These are phyloP conservation scores for Enteromius unitaeniatus DNA, from an alignment of 2,797 vertebrate genomes.

Conservation along the genomic window DNA sequence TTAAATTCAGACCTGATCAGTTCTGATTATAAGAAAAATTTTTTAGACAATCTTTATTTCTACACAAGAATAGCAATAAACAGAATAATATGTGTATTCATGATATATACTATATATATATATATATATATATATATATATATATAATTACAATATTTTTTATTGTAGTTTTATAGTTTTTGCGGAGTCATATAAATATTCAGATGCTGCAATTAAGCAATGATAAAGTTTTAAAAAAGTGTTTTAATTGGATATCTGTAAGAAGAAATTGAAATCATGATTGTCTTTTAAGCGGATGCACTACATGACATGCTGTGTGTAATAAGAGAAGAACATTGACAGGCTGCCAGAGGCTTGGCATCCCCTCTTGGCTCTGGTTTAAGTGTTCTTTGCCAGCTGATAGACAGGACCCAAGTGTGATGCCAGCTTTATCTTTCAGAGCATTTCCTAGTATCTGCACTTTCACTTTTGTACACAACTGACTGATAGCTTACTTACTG, in stretches of 20 bases:
- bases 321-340: conserved; percentile 16
- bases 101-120: neutral
- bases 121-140: no score
- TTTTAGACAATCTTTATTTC: neutral
- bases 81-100: neutral
- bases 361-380: conserved; percentile 10
- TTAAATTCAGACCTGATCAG: neutral
- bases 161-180: neutral
- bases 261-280: neutral
- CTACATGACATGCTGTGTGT: conserved; percentile 12
- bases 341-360: conserved; percentile 1
- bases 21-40: neutral
- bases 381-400: conserved; percentile 21
- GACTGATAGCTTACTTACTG: neutral
- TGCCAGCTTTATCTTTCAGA: conserved; percentile 26
- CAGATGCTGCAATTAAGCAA: neutral
- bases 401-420: conserved; percentile 5
- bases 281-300: conserved; percentile 11
- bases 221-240: neutral
- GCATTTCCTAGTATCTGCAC: conserved; percentile 6
- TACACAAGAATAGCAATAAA: neutral
- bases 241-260: neutral
- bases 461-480: conserved; percentile 3
- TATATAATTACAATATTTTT: neutral
- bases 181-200: neutral